These are phyloP conservation scores for Plumapathes pennacea DNA, from an alignment of 92 coral and sea anemone genomes.

Conservation along the genomic window DNA sequence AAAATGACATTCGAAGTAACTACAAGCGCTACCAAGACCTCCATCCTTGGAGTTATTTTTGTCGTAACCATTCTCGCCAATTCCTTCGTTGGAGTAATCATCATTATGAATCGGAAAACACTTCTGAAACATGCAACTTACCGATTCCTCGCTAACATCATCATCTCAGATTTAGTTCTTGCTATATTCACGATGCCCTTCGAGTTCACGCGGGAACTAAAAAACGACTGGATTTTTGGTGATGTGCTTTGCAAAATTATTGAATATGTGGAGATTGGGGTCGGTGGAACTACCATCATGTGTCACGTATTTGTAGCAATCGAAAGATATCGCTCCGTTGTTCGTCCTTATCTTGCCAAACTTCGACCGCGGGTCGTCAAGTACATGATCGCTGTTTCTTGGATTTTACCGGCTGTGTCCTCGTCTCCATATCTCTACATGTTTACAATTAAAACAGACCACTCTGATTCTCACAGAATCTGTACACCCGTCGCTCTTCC, in stretches of 20 bases:
- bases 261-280: slow-evolving; percentile 57
- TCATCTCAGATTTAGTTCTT: slow-evolving; percentile 40
- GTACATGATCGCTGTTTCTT: slow-evolving; percentile 46
- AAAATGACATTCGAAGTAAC: too few relatives aligned
- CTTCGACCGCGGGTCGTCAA: slow-evolving; percentile 34
- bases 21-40: slow-evolving; percentile 1
- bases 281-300: slow-evolving; percentile 51
- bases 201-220: slow-evolving; percentile 30
- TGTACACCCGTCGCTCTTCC: slow-evolving; percentile 56
- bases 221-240: slow-evolving; percentile 57
- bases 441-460: slow-evolving; percentile 14
- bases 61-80: slow-evolving; percentile 5
- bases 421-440: slow-evolving; percentile 48
- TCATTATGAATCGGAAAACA: slow-evolving; percentile 1
- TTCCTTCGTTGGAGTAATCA: not conserved
- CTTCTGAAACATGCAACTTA: slow-evolving; percentile 30
- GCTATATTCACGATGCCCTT: slow-evolving; percentile 37
- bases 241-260: slow-evolving; percentile 39
- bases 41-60: slow-evolving; percentile 4
- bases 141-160: slow-evolving; percentile 24
- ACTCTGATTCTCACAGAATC: not conserved
- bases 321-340: slow-evolving; percentile 66
- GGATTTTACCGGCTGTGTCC: slow-evolving; percentile 43
- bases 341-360: slow-evolving; percentile 50
- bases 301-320: slow-evolving; percentile 67